Percentiles rank a stretch among this genome's conserved stretches.
Evolutionary conservation across 1,140 invertebrate species (phyloP).

Genomic region (Tetramorium parvispinum): DNA sequence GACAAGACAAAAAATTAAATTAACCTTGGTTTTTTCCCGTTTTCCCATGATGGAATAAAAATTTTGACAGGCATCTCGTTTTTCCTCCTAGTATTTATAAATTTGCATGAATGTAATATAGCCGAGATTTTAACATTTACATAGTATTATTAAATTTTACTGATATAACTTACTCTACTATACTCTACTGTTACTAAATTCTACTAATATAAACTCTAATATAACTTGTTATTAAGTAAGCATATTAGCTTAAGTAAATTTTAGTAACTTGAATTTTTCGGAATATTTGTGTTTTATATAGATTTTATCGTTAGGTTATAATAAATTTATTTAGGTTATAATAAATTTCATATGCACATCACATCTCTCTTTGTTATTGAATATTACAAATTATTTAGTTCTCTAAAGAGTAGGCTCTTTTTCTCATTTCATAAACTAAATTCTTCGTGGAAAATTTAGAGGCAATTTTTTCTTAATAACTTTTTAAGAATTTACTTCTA

Average conservation of each 20-base stretch:
- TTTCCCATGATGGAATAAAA: constrained; percentile 81
- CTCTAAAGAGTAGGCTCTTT: neutral
- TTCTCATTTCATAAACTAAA: neutral
- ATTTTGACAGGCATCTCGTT: constrained; percentile 85
- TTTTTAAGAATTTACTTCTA: no score
- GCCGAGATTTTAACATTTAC: neutral
- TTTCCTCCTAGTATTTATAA: constrained; percentile 84
- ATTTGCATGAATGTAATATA: constrained; percentile 35
- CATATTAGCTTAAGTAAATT: neutral
- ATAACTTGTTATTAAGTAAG: neutral
- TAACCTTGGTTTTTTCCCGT: constrained; percentile 83
- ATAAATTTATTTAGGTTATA: neutral
- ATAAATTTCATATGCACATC: neutral
- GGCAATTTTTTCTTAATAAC: neutral
- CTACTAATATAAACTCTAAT: constrained; percentile 11
- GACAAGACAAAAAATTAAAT: constrained; percentile 75
- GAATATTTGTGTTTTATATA: constrained; percentile 20
- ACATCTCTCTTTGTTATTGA: neutral
- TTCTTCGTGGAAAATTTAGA: neutral
- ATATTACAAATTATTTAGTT: neutral
- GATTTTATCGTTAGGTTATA: neutral
- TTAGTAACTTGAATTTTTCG: neutral
- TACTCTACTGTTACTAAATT: no score
- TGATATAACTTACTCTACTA: no score
- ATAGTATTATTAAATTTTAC: constrained; percentile 23